Evolutionary conservation across 2,888 invertebrate species (phyloP), one percentile per base, ranked within the genome.

Genomic region (Hermaeophaga mercurialis): DNA sequence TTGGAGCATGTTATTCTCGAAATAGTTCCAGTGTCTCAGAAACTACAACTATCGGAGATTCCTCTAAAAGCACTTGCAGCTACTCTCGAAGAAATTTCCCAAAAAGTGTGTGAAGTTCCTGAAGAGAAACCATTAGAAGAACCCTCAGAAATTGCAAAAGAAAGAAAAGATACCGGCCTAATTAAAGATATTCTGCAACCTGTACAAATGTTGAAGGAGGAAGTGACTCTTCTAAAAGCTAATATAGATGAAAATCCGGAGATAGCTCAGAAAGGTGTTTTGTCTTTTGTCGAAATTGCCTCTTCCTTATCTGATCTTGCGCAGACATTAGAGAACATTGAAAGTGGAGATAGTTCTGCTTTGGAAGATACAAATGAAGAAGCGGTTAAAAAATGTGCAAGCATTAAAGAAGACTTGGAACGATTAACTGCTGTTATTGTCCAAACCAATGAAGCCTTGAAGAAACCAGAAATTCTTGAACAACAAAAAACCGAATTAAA

Each of bases 371-470:
- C 56, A 8, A 43, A 53, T 1, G 12, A 7, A 17, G 50, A 49
- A n/a, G 38, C 55, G 18, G 18, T n/a, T 5, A 12, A 47, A 22
- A 18, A 22, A 18, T n/a, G 58, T 1, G 18, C n/a, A 7, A 9
- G 44, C 9, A 38, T 69, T 38, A 58, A 52, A 22, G 60, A 63
- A 50, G 66, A 68, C 12, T 41, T 70, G 15, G 46, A 68, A 45
- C 64, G 63, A 39, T 36, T 71, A 15, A 61, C 59, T 5, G 44
- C 50, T 31, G 41, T 64, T n/a, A 33, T 70, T 22, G 56, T 55
- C 15, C 45, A 64, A 36, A 54, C 48, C 7, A 58, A 56, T 22
- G 43, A 59, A 39, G 12, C 38, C 19, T 1, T 58, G 1, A 22
- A 59, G 5, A 64, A 59, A 45, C 59, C 64, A 52, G 55, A 64